Base-by-base conservation (phyloP, 2,888 invertebrate genomes). In the Microctonus brassicae region DNA sequence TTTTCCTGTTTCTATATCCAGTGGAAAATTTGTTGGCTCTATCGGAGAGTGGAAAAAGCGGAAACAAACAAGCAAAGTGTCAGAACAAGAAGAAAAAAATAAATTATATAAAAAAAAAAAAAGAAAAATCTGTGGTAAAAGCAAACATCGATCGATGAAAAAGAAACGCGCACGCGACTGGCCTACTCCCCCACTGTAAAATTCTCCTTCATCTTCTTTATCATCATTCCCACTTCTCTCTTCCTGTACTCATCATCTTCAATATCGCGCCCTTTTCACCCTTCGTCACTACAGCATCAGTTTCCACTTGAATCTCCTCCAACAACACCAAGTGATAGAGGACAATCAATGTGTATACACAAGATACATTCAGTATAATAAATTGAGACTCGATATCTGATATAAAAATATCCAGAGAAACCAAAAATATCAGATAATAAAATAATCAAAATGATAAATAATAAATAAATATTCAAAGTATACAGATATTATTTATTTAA, bases 131-230 rank as follows among this genome's bases (percentile, higher is more conserved):
- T 55, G 68, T 68, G n/a, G n/a, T n/a, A n/a, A 74, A 72, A 66
- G 70, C 77, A 73, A 47, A 73, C 74, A 80, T 80, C 77, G 80
- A 79, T 80, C 80, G 79, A 76, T 77, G 72, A 70, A 60, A 60
- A 68, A 68, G 68, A 61, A 69, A 69, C 60, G 36, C 57, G 64
- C 61, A 36, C 34, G 29, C 42, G 34, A 69, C 65, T 67, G 73
- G 69, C 75, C 73, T 64, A 67, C 68, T 72, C 66, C 72, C 69
- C 67, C 68, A 65, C 62, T 55, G 3, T 60, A 34, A 55, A 26
- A 42, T 64, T 52, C 68, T 58, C 63, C 55, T 42, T n/a, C 52
- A 47, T 64, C 22, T 53, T 20, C 26, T 39, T 20, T n/a, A n/a
- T 47, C 17, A 3, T 61, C 53, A 4, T 29, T 58, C 33, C 2